Percentiles rank a stretch among this genome's conserved stretches.
Evolutionary conservation across 1,140 invertebrate species (phyloP).

Genomic region (Megathymus violae): DNA sequence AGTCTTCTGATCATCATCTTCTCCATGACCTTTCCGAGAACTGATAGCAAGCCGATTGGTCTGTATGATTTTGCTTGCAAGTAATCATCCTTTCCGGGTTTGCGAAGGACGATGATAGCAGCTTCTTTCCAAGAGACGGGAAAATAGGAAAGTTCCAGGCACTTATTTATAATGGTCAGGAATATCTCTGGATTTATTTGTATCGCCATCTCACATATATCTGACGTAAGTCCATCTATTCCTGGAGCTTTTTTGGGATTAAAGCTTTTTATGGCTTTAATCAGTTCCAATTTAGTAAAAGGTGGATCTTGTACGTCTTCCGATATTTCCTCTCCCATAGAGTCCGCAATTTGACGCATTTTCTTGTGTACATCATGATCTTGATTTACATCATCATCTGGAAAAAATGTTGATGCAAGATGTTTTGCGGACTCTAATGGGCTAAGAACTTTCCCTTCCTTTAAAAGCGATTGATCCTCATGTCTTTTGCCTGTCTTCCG

Average conservation of each 20-base stretch:
- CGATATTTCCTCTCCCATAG: background rate
- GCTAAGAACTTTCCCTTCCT: background rate
- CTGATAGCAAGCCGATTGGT: background rate
- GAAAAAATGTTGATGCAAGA: background rate
- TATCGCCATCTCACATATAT: background rate
- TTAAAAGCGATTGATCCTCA: background rate
- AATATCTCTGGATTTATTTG: background rate
- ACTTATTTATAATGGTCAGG: background rate
- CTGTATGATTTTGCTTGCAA: background rate
- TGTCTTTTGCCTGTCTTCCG: background rate
- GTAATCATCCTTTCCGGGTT: background rate
- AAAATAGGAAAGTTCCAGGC: background rate
- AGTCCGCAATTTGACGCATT: background rate
- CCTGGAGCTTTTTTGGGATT: conserved; percentile 26
- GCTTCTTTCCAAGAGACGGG: background rate
- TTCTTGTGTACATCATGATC: background rate
- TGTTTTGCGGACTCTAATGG: background rate
- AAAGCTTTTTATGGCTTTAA: background rate
- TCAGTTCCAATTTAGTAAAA: background rate
- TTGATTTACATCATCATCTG: background rate
- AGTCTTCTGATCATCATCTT: background rate
- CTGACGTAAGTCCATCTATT: background rate
- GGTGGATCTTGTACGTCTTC: background rate
- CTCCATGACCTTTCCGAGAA: background rate
- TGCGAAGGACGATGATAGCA: background rate